These are phyloP conservation scores for Lethocerus indicus DNA, from an alignment of 1,140 invertebrate genomes.

Conservation along the genomic window DNA sequence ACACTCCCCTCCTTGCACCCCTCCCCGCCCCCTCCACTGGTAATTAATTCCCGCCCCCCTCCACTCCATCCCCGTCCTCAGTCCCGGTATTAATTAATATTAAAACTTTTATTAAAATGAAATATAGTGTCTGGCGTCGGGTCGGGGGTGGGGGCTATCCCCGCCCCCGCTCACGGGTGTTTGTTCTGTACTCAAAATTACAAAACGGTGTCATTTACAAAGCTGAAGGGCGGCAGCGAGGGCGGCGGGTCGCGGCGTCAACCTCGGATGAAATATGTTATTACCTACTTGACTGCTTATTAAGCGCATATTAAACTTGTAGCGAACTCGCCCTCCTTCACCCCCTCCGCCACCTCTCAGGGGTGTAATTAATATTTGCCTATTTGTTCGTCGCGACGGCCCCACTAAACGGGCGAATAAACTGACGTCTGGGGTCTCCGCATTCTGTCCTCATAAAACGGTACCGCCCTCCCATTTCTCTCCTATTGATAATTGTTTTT, in stretches of 20 bases:
- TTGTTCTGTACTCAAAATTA: conserved; percentile 14
- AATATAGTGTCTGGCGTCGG: conserved; percentile 11
- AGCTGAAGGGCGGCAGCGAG: too few relatives aligned
- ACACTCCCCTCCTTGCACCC: conserved; percentile 1
- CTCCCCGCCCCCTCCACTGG: conserved; percentile 2
- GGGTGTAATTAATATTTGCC: conserved; percentile 14
- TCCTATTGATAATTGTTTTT: too few relatives aligned
- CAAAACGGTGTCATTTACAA: conserved; percentile 16
- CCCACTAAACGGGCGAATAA: too few relatives aligned
- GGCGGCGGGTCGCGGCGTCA: not conserved
- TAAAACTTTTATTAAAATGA: conserved; percentile 18
- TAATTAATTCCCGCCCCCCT: conserved; percentile 14
- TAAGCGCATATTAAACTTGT: conserved; percentile 16
- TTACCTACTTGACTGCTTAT: conserved; percentile 16
- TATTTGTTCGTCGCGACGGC: conserved; percentile 11
- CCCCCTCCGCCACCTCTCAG: too few relatives aligned
- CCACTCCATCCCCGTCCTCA: conserved; percentile 1
- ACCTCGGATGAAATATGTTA: conserved; percentile 15
- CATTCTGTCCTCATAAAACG: too few relatives aligned
- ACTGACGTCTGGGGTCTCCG: too few relatives aligned
- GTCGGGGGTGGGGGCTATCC: conserved; percentile 1
- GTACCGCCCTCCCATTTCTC: too few relatives aligned
- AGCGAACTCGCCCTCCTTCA: conserved; percentile 6
- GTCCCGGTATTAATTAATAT: conserved; percentile 15
- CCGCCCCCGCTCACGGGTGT: too few relatives aligned